Evolutionary conservation across 2,888 invertebrate genomes (phyloP), one percentile per base, ranked within the genome.

Genomic region (Eristalis pertinax): DNA sequence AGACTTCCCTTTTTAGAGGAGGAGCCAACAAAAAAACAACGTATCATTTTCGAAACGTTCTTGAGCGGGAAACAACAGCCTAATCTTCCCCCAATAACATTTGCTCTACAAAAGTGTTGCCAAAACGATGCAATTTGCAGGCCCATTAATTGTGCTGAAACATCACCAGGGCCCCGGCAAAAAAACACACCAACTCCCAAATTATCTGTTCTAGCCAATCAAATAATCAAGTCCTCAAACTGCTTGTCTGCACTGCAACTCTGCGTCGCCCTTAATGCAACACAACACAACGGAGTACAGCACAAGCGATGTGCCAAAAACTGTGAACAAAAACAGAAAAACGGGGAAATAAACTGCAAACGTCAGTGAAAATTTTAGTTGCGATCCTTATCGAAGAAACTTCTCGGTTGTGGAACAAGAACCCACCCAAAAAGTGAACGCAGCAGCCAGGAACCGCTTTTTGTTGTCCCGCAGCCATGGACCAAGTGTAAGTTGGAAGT

Each of bases 191-290:
- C 38, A 22, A 24, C 19, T 15, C 19, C n/a, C 26, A 56, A 65
- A 56, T 62, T 78, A 83, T 86, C 83, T 83, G 50, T 69, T 83
- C 78, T 78, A 75, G 86, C 78, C 86, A 75, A 86, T 86, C 86
- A 83, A 64, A 86, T 83, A 75, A 83, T 87, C 70, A 83, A 83
- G 67, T 85, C 82, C 19, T 64, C 26, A 13, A 32, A 26, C 62
- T 60, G 64, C 68, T 50, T 68, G 58, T 70, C 22, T 35, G 22
- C 10, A 32, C 41, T 38, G 43, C 29, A 68, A 56, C 8, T 22
- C 58, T 50, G 50, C 50, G n/a, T 50, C 50, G n/a, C 19, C 50
- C 50, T 19, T 50, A 32, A 29, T 64, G 41, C 73, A 73, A 56
- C 41, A 38, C 41, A 38, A n/a, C 43, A n/a, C 43, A 15, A 15